Evolutionary conservation across 1,140 invertebrate genomes (phyloP), one percentile per base, ranked within the genome.

Genomic region (Drosophila pandora): DNA sequence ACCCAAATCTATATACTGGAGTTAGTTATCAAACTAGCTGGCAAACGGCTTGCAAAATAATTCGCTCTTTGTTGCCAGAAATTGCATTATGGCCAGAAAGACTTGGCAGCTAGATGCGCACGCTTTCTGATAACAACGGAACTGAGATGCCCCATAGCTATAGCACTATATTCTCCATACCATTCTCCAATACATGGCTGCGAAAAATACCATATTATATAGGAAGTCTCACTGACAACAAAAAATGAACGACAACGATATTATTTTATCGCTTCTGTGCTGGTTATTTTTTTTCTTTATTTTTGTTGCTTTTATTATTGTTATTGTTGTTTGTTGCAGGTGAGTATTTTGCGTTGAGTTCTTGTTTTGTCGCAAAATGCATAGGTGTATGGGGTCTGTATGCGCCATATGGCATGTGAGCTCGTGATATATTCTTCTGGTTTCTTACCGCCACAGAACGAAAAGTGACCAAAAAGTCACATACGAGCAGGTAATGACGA

Each of bases 401-500:
- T 64, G 55, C 61, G 22, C 45, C 58, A 64, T 61, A 34, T 63
- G 76, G 71, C 79, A 85, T 85, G 82, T 85, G 82, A 87, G 82
- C 78, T 82, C 59, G 56, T 82, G 59, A 57, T 87, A 88, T 87
- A 74, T 87, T 75, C 83, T 87, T 87, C 82, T 87, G 82, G 82
- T 87, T 87, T 87, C 70, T 76, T 48, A 23, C 67, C 10, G 64
- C 43, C 52, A 17, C 52, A 8, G 13, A 70, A 58, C 28, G 54
- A 75, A 82, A 80, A 80, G 54, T 58, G 57, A 21, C 60, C 59
- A 72, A 87, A 75, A 88, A 82, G 82, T 87, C 82, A 87, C 82
- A 87, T 87, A 87, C 81, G 34, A 50, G 49, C 82, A 87, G 82
- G 34, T 43, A 71, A 32, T 52, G 68, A 13, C 3, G 50, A 47